A percentile compares a stretch with the other conserved stretches of the same genome.
Conservation (phyloP, 1,140 invertebrate species). For the Magallana angulata region DNA sequence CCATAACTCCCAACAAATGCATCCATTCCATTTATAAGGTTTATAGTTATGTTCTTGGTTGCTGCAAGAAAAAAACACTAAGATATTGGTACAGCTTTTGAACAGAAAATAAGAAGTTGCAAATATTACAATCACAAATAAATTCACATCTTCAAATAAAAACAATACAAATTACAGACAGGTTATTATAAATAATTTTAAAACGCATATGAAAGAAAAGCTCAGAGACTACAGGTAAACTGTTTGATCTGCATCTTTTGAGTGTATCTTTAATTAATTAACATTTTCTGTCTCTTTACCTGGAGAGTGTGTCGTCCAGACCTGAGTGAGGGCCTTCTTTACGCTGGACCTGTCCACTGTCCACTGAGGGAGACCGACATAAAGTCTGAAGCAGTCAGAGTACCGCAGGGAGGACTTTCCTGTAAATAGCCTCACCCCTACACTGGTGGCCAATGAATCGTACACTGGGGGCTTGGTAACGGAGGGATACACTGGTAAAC, state of each 20-base stretch:
- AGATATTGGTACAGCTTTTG: too few relatives aligned
- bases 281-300: conserved; percentile 3
- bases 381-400: conserved; percentile 15
- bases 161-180: too few relatives aligned
- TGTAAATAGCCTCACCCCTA: background rate
- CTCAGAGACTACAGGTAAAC: too few relatives aligned
- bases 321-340: background rate
- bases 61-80: background rate
- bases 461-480: conserved; percentile 28
- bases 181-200: too few relatives aligned
- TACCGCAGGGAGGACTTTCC: background rate
- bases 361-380: background rate
- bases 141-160: too few relatives aligned
- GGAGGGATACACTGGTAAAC: conserved; percentile 22
- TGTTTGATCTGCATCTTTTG: too few relatives aligned
- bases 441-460: background rate
- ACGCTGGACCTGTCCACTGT: conserved; percentile 1
- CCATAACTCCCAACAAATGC: background rate
- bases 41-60: background rate
- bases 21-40: background rate
- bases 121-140: too few relatives aligned
- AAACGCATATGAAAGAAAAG: too few relatives aligned
- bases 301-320: conserved; percentile 19
- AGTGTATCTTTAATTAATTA: too few relatives aligned
- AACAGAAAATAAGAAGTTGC: too few relatives aligned